Percentiles rank a stretch among this genome's conserved stretches.
Evolutionary conservation across 2,113 vertebrate species (phyloP).

Genomic region (Hylia prasina): DNA sequence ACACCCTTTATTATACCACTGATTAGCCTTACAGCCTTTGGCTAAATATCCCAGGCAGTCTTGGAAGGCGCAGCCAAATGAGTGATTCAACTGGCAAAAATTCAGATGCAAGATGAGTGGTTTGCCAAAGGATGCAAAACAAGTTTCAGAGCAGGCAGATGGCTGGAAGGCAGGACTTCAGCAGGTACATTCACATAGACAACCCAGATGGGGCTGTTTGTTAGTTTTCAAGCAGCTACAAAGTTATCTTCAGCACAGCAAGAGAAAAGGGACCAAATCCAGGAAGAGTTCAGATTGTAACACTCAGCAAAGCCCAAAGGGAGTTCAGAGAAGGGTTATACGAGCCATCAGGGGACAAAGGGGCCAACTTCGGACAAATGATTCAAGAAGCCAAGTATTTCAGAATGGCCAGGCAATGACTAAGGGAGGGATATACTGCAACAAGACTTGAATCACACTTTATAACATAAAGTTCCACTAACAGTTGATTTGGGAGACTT

Average conservation of each 20-base stretch:
- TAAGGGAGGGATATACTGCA: constrained; percentile 2
- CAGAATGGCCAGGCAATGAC: constrained; percentile 34
- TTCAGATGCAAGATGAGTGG: not conserved
- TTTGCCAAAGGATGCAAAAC: constrained; percentile 12
- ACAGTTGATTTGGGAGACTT: not conserved
- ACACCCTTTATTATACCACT: constrained; percentile 37
- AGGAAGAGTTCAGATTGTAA: constrained; percentile 36
- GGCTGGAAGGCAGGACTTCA: constrained; percentile 3
- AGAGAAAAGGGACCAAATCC: constrained; percentile 26
- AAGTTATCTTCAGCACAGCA: not conserved
- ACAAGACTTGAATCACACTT: constrained; percentile 9
- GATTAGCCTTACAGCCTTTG: constrained; percentile 20
- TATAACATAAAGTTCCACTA: not conserved
- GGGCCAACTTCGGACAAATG: constrained; percentile 39
- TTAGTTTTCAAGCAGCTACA: not conserved
- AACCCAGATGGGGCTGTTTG: not conserved
- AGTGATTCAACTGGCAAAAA: constrained; percentile 42
- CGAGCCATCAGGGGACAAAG: not conserved
- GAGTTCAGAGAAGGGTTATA: constrained; percentile 51
- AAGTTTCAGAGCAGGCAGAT: not conserved
- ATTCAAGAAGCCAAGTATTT: constrained; percentile 57
- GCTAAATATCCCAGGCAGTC: constrained; percentile 17
- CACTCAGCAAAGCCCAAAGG: constrained; percentile 38
- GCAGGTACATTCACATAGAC: not conserved
- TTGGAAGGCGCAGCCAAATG: constrained; percentile 26